Evolutionary conservation across 1,140 invertebrate genomes (phyloP).

Genomic region (Theocolax elegans): DNA sequence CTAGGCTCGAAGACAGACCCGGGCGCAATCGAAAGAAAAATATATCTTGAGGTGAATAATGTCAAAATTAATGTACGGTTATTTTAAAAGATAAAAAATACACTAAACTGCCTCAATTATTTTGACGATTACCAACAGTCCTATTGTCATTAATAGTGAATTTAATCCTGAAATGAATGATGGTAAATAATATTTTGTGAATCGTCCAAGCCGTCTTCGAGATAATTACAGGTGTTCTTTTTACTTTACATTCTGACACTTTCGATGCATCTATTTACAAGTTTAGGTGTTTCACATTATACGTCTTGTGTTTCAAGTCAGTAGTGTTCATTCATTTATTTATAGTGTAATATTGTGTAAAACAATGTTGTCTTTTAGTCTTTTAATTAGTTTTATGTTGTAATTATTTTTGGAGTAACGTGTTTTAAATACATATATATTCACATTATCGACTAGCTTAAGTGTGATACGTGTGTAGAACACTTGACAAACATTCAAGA

Average conservation of each 20-base stretch:
- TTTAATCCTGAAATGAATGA: slow-evolving; percentile 35
- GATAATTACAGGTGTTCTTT: slow-evolving; percentile 17
- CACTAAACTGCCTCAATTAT: no score
- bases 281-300: neutral
- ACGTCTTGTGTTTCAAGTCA: no score
- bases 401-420: slow-evolving; percentile 13
- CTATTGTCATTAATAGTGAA: neutral
- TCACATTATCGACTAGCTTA: slow-evolving; percentile 32
- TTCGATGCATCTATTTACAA: slow-evolving; percentile 10
- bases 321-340: neutral
- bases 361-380: neutral
- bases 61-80: neutral
- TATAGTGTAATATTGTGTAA: neutral
- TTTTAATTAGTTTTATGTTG: neutral
- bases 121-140: neutral
- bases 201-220: slow-evolving; percentile 13
- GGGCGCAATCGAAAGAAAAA: neutral
- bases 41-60: neutral
- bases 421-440: neutral
- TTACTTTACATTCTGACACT: neutral
- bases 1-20: slow-evolving; percentile 13
- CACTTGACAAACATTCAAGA: slow-evolving; percentile 59
- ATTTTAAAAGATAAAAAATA: no score
- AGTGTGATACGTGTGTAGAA: slow-evolving; percentile 21
- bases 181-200: neutral